A percentile compares a stretch with the other conserved stretches of the same genome.
Conservation (phyloP, 1,140 invertebrate species). For the Drosophila quadrilineata region DNA sequence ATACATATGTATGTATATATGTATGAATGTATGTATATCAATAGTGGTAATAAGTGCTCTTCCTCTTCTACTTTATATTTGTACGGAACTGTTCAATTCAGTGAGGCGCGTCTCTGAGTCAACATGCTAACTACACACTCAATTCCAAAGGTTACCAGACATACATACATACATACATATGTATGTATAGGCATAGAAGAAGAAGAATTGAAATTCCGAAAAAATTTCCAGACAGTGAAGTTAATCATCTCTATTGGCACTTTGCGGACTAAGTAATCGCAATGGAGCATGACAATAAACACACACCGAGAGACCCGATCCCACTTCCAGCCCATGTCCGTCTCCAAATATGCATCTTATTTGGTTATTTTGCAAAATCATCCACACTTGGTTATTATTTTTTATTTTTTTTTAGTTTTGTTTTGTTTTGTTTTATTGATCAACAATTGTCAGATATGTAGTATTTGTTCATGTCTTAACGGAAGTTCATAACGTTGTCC, state of each 20-base stretch:
- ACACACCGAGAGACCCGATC: not conserved
- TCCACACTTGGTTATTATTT: slow-evolving; percentile 7
- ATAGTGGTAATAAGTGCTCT: too few species aligned
- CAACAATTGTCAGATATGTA: slow-evolving; percentile 9
- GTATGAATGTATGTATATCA: too few species aligned
- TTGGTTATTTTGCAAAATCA: slow-evolving; percentile 19
- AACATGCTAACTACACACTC: not conserved
- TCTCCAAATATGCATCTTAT: not conserved
- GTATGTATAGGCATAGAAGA: too few species aligned
- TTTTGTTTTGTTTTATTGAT: too few species aligned
- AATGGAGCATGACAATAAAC: slow-evolving; percentile 29
- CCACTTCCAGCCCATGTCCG: not conserved
- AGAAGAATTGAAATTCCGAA: not conserved
- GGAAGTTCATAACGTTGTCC: slow-evolving; percentile 24
- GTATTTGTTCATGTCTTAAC: slow-evolving; percentile 20
- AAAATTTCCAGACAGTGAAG: slow-evolving; percentile 20
- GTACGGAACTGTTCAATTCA: slow-evolving; percentile 40
- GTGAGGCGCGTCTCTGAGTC: slow-evolving; percentile 26
- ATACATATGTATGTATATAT: too few species aligned
- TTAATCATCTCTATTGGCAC: not conserved
- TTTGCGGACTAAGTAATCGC: slow-evolving; percentile 25
- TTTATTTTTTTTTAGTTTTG: too few species aligned
- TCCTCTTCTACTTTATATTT: not conserved
- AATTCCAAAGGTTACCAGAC: slow-evolving; percentile 13
- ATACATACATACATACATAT: too few species aligned